phyloP scores from a whole-genome alignment of 2,888 invertebrate species.

The Laspeyria flexula region DNA sequence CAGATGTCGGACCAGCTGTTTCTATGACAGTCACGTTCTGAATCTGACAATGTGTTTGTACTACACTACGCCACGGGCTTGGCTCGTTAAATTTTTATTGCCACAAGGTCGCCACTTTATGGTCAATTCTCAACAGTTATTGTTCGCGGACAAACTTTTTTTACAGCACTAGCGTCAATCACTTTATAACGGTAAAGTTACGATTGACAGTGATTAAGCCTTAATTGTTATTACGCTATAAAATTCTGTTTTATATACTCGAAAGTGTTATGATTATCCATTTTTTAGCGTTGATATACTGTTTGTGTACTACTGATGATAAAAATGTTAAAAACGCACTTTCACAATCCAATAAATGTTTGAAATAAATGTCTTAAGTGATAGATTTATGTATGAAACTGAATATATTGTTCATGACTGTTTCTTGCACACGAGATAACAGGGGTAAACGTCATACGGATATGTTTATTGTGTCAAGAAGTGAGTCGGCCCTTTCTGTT shows the following conservation, averaged over 20 bases:
- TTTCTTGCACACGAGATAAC: conserved; percentile 33
- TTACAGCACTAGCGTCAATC: conserved; percentile 72
- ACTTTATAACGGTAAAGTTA: conserved; percentile 72
- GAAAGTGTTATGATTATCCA: conserved; percentile 63
- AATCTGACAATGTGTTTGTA: conserved; percentile 76
- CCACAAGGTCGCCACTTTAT: conserved; percentile 86
- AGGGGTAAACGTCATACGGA: conserved; percentile 25
- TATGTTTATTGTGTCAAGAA: conserved; percentile 41
- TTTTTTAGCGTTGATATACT: conserved; percentile 47
- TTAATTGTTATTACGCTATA: conserved; percentile 79
- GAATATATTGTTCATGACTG: conserved; percentile 37
- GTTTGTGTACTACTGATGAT: conserved; percentile 48
- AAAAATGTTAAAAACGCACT: conserved; percentile 37
- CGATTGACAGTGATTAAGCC: conserved; percentile 80
- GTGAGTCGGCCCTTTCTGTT: conserved; percentile 28
- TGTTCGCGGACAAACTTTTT: conserved; percentile 80
- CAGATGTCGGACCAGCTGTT: conserved; percentile 79
- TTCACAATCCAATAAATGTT: conserved; percentile 31
- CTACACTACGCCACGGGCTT: conserved; percentile 69
- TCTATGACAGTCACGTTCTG: conserved; percentile 82
- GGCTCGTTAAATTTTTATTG: conserved; percentile 86
- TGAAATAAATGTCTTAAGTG: conserved; percentile 41
- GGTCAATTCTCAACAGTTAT: conserved; percentile 85
- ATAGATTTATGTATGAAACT: conserved; percentile 51
- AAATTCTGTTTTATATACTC: conserved; percentile 69